Base-by-base conservation (phyloP, 2,797 vertebrate genomes). In the Epinephelus coioides region DNA sequence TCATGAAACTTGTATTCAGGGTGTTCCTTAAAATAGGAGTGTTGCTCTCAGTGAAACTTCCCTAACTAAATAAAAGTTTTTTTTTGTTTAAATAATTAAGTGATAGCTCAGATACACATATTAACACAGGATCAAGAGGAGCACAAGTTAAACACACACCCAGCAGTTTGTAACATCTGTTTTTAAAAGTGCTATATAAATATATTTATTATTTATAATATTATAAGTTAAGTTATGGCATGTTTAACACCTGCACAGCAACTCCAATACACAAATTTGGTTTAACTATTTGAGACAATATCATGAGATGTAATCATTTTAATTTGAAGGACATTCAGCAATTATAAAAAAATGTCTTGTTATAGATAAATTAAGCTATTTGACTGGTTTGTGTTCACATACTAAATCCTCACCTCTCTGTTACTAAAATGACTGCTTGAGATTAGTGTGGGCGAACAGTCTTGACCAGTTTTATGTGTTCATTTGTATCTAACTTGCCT, bases 311-410 rank as follows among this genome's bases (percentile, higher is more conserved):
- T 4, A 49, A 40, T 25, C 14, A 23, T 23, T 54, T 61, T 54
- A 7, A 61, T 61, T 2, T 17, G 5, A 38, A 2, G 2, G 9
- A 25, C 1, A 62, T 76, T 8, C 5, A 12, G n/a, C 18, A 34
- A 18, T 30, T 14, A n/a, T 6, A 2, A 21, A 49, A 56, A 15
- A 38, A 12, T 12, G 19, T 49, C 1, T 19, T 30, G 2, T 27
- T 23, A 47, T 60, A 13, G 8, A 50, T 40, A 13, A 50, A 69
- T 55, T 1, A n/a, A 44, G 6, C 5, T 46, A 18, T 50, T 51
- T 71, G 12, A 30, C 51, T 54, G n/a, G 13, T 57, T 77, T 74
- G 10, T 78, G 25, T 69, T 56, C 12, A 44, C 46, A 38, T 34
- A 23, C 21, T 40, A 17, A 17, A 63, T 56, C 38, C 49, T 44